phyloP scores from a whole-genome alignment of 2,888 invertebrate genomes.

The Heliconius sara region DNA sequence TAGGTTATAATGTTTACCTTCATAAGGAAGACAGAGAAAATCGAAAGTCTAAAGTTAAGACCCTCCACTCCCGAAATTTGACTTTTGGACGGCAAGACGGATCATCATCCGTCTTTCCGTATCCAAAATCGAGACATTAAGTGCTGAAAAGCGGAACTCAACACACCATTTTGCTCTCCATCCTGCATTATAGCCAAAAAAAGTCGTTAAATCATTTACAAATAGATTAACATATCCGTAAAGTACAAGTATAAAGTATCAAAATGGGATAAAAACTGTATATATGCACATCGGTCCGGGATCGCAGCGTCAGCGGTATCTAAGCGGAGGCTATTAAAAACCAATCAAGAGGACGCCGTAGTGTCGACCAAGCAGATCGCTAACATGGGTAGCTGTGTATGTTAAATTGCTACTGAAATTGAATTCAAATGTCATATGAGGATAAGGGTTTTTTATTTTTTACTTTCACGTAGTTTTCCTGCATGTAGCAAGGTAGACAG shows the following conservation, averaged over 20 bases:
- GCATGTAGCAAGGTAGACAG: not conserved
- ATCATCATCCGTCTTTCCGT: too few species aligned
- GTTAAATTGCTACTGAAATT: constrained; percentile 18
- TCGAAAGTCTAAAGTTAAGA: too few species aligned
- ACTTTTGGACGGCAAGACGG: too few species aligned
- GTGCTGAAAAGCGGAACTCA: too few species aligned
- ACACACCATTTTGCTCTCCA: too few species aligned
- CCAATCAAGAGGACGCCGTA: constrained; percentile 54
- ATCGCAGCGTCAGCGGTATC: constrained; percentile 37
- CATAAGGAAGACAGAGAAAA: too few species aligned
- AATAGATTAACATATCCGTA: constrained; percentile 5
- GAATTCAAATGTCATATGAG: constrained; percentile 4
- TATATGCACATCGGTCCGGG: constrained; percentile 5
- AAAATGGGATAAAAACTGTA: constrained; percentile 15
- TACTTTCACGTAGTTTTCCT: not conserved
- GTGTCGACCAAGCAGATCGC: constrained; percentile 35
- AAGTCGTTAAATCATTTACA: not conserved
- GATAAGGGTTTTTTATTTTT: not conserved
- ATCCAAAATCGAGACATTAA: too few species aligned
- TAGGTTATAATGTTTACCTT: too few species aligned
- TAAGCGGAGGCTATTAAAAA: constrained; percentile 57
- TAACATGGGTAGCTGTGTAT: constrained; percentile 13
- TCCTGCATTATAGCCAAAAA: too few species aligned
- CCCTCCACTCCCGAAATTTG: too few species aligned
- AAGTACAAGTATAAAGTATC: not conserved